Evolutionary conservation across 2,888 invertebrate species (phyloP).

Genomic region (Melitaea athalia): DNA sequence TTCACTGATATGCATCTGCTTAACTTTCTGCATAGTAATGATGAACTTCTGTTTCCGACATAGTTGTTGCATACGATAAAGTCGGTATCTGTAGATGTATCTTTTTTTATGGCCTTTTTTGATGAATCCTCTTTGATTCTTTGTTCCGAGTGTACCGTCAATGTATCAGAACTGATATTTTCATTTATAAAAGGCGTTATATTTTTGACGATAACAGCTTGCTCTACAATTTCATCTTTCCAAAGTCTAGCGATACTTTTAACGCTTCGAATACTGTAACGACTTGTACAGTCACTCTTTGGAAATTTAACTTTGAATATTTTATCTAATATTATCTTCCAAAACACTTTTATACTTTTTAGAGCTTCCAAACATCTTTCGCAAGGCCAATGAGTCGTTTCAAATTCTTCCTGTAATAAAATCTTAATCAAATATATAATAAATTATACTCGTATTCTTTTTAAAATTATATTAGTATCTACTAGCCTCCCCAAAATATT

Average conservation of each 20-base stretch:
- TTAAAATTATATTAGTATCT: neutral
- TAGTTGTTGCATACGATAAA: conserved; percentile 1
- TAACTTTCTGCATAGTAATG: conserved; percentile 41
- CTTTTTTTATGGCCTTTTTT: conserved; percentile 15
- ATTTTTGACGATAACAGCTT: conserved; percentile 59
- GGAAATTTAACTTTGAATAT: conserved; percentile 58
- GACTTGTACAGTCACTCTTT: conserved; percentile 42
- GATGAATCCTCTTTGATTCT: conserved; percentile 20
- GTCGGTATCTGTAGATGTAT: conserved; percentile 38
- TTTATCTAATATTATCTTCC: conserved; percentile 70
- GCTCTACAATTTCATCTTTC: conserved; percentile 63
- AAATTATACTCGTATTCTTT: neutral
- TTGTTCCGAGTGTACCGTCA: neutral
- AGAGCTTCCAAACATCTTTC: conserved; percentile 68
- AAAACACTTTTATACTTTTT: conserved; percentile 74
- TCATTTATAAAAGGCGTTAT: conserved; percentile 43
- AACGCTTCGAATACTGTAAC: conserved; percentile 49
- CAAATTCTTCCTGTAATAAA: conserved; percentile 61
- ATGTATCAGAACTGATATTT: conserved; percentile 13
- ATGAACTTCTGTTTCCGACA: conserved; percentile 20
- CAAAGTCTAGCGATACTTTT: conserved; percentile 59
- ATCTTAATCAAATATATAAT: conserved; percentile 10
- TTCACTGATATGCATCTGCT: conserved; percentile 50
- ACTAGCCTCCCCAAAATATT: conserved; percentile 68
- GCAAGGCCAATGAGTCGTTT: conserved; percentile 74